Percentiles rank a stretch among this genome's conserved stretches.
phyloP scores from a whole-genome alignment of 2,888 invertebrate genomes.

The Cataglyphis rosenhaueri region DNA sequence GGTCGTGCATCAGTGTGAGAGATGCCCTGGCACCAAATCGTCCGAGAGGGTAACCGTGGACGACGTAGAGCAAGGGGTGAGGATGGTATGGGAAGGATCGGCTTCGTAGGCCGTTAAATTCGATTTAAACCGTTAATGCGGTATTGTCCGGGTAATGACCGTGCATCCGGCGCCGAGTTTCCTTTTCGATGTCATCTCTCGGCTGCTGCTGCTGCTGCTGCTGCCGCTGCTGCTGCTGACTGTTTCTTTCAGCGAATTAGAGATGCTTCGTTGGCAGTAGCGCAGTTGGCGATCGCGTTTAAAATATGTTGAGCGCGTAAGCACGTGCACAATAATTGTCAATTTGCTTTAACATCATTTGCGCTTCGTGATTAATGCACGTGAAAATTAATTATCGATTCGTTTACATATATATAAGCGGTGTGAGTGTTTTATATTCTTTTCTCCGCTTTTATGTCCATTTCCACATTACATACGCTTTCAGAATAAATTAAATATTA shows the following conservation, averaged over 20 bases:
- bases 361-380: constrained; percentile 1
- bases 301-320: constrained; percentile 4
- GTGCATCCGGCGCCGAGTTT: constrained; percentile 57
- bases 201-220: constrained; percentile 23
- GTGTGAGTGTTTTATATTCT: not conserved
- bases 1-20: constrained; percentile 63
- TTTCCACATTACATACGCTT: not conserved
- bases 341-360: not conserved
- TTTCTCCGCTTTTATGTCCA: not conserved
- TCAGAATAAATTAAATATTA: not conserved
- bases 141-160: constrained; percentile 83
- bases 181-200: constrained; percentile 64
- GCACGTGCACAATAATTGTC: not conserved
- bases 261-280: constrained; percentile 36
- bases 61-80: constrained; percentile 32
- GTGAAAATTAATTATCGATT: constrained; percentile 17
- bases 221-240: constrained; percentile 73
- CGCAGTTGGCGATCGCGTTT: not conserved
- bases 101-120: constrained; percentile 81
- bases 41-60: constrained; percentile 36
- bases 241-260: constrained; percentile 69
- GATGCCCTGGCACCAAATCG: constrained; percentile 53
- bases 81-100: constrained; percentile 51
- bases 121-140: constrained; percentile 83
- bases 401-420: not conserved